A percentile compares a stretch with the other conserved stretches of the same genome.
These are phyloP conservation scores for Labeo catla DNA, from an alignment of 2,113 vertebrate genomes.

Conservation along the genomic window DNA sequence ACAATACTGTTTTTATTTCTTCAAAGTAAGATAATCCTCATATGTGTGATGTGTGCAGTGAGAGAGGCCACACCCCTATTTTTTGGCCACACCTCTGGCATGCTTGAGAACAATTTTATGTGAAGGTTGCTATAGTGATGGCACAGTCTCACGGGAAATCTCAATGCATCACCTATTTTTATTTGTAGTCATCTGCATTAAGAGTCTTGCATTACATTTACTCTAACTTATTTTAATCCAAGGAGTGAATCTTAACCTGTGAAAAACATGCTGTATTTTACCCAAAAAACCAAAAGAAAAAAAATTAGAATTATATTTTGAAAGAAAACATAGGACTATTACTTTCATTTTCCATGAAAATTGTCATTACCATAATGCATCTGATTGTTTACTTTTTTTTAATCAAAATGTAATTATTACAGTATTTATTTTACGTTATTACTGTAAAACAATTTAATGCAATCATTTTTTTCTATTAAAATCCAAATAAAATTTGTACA, in stretches of 20 bases:
- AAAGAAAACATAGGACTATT: background rate
- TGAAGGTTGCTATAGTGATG: slow-evolving; percentile 44
- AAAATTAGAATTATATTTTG: background rate
- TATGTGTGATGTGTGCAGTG: background rate
- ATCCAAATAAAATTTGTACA: background rate
- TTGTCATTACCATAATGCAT: background rate
- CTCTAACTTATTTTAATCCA: background rate
- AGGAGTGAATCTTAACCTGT: no score
- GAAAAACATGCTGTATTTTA: background rate
- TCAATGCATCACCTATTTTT: background rate
- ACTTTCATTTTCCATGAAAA: background rate
- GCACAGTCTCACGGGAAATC: background rate
- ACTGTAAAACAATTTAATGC: background rate
- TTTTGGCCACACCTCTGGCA: slow-evolving; percentile 4
- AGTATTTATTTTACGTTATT: background rate
- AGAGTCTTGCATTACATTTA: background rate
- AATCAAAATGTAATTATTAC: background rate
- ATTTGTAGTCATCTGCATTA: background rate
- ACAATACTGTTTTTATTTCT: background rate
- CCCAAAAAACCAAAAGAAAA: background rate
- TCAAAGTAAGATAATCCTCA: background rate
- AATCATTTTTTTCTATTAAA: background rate
- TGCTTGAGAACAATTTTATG: slow-evolving; percentile 14
- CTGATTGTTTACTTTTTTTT: no score
- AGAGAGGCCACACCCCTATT: slow-evolving; percentile 14